phyloP scores from a whole-genome alignment of 2,888 invertebrate genomes.

The Diplazon laetatorius region DNA sequence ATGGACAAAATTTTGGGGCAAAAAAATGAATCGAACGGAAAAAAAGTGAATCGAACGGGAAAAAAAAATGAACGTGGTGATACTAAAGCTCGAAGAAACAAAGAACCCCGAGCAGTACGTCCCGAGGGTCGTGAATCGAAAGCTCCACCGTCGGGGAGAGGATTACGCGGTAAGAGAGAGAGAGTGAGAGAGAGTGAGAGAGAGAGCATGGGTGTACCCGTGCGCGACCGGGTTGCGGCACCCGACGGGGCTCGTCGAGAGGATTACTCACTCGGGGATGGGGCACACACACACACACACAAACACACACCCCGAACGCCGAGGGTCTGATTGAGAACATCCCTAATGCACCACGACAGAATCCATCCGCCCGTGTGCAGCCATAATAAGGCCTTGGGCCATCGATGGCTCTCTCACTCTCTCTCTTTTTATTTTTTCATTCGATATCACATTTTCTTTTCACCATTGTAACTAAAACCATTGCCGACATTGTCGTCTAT shows the following conservation, averaged over 20 bases:
- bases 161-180: slow-evolving; percentile 73
- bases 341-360: slow-evolving; percentile 84
- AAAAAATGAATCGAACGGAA: neutral
- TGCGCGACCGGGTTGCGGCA: slow-evolving; percentile 38
- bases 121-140: slow-evolving; percentile 63
- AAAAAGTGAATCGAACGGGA: neutral
- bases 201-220: slow-evolving; percentile 35
- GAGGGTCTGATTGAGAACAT: slow-evolving; percentile 84
- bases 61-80: slow-evolving; percentile 63
- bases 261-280: slow-evolving; percentile 80
- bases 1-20: too few relatives aligned
- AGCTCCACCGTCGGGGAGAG: slow-evolving; percentile 76
- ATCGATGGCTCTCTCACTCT: too few relatives aligned
- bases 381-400: slow-evolving; percentile 74
- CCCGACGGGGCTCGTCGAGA: slow-evolving; percentile 71
- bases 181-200: neutral
- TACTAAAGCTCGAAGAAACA: slow-evolving; percentile 78
- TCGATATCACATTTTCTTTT: slow-evolving; percentile 21
- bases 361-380: slow-evolving; percentile 82
- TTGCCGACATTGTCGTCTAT: too few relatives aligned
- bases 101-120: slow-evolving; percentile 68
- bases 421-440: too few relatives aligned
- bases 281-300: too few relatives aligned
- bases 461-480: slow-evolving; percentile 74
- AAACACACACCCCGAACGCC: slow-evolving; percentile 76